Evolutionary conservation across 2,797 vertebrate species (phyloP), one percentile per base, ranked within the genome.

Genomic region (Notoglanidium macrostoma): DNA sequence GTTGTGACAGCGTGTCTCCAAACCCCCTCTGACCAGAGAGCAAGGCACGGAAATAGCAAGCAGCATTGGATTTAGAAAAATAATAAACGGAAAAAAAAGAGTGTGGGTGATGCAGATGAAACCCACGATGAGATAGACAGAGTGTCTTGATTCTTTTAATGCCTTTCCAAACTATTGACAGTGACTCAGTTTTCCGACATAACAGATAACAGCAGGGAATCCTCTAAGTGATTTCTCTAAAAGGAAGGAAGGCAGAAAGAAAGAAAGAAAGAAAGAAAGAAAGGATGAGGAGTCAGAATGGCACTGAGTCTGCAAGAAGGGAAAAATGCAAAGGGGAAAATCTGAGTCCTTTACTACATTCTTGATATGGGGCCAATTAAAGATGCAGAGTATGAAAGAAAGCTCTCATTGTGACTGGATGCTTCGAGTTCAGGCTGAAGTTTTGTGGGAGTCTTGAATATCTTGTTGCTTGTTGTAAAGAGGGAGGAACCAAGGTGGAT

Each of bases 1-100:
- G 93, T 95, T 95, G 94, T 96, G 95, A 96, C 95, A 96, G 95
- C 92, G 88, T 80, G 92, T 93, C 95, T 95, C 93, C 91, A 94
- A 94, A 94, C 93, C 94, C 94, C 94, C 92, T 94, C 93, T 91
- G 93, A 95, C 94, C 94, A 84, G 89, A 88, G 87, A 94, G 94
- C 92, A 94, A 92, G 90, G 93, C 93, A 95, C 93, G 90, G 91
- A 95, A 96, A 95, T 95, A 95, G 94, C 95, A 94, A 92, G 91
- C 93, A 92, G 94, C 92, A 92, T 92, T 92, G 92, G 88, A 94
- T 93, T 95, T 94, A 92, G 90, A 92, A 92, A 92, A 91, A 92
- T 84, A 86, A 40, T 85, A 83, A 90, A 83, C 2, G 7, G 10
- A 49, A 84, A 88, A 61, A 86, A 90, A 87, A 88, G 86, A 86